Evolutionary conservation across 2,797 vertebrate genomes (phyloP), one percentile per base, ranked within the genome.

Genomic region (Vireo griseus): DNA sequence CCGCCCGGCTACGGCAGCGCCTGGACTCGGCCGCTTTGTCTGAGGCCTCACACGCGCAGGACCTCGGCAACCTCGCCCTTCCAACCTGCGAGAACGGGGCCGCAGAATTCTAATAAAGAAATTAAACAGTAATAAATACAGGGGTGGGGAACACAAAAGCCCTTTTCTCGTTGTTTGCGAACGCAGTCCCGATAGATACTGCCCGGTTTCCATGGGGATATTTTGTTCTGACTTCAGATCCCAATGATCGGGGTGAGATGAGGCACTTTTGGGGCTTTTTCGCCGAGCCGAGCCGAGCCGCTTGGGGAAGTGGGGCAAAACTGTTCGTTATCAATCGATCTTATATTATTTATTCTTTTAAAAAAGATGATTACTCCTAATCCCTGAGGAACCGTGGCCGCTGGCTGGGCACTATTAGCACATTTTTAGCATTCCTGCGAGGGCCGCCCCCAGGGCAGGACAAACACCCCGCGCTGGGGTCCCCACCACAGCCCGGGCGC

Each of bases 151-250:
- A 51, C 45, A 97, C 97, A 97, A 98, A 97, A 96, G 94, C 85
- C 86, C 83, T 83, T 93, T 95, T 92, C 96, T 96, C 77, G 66
- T 74, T 88, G 90, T 79, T 77, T 62, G 84, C 77, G 82, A 92
- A 97, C 44, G 93, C 67, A 82, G 92, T 90, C 76, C 95, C 96
- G 94, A 97, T 95, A 97, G 97, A 98, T 94, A 92, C 97, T 97
- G 95, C 96, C 82, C 61, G 59, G 97, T 98, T 98, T 98, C 98
- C 97, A 98, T 97, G 97, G 97, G 97, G 94, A 98, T 90, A 95
- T 97, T 97, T 96, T 97, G 93, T 96, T 96, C 92, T 72, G 82
- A 73, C 45, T 89, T 48, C 79, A 92, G 94, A 95, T 95, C 85
- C 75, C 79, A 66, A 89, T 73, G 92, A 71, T 92, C 80, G 67